Base-by-base conservation (phyloP, 2,888 invertebrate genomes). In the Plagiodera versicolora region DNA sequence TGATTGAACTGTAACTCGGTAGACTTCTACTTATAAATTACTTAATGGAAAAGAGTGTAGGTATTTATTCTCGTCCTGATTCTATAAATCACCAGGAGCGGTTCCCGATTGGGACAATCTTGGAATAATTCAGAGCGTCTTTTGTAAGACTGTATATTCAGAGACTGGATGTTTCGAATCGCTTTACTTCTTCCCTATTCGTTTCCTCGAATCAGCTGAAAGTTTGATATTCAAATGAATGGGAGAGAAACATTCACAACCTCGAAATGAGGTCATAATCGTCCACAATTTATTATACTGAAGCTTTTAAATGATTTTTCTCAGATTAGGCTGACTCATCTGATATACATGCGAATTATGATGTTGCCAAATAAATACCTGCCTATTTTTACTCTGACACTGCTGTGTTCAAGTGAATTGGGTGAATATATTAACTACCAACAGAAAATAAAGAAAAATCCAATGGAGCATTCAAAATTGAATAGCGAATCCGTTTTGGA, bases 91-190 rank as follows among this genome's bases (percentile, higher is more conserved):
- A 53, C 44, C 44, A 17, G 44, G 24, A 53, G 53, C n/a, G 45
- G 44, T 53, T 44, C 5, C 44, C 53, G 44, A 53, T 53, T 44
- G 53, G 44, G 53, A 53, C 44, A 53, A 44, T 53, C 45, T 44
- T 44, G 44, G 45, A 53, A 53, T 53, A 53, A 53, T 53, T 53
- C 14, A 53, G 44, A 4, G 16, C 24, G 24, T 11, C 53, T 45
- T 53, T 28, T 45, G 44, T 53, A 20, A 16, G 19, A 16, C 9
- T 20, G 53, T 53, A 44, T 44, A 53, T 20, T 24, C 39, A 44
- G 17, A 24, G 44, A 10, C 17, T 20, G 24, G 45, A 53, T 53
- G 44, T 53, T 53, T 14, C 30, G 9, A 45, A 45, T 44, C 19
- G 17, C 17, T 30, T 44, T 28, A 44, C 24, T 53, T 44, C 39